Evolutionary conservation across 2,888 invertebrate genomes (phyloP), one percentile per base, ranked within the genome.

Genomic region (Clitarchus hookeri): DNA sequence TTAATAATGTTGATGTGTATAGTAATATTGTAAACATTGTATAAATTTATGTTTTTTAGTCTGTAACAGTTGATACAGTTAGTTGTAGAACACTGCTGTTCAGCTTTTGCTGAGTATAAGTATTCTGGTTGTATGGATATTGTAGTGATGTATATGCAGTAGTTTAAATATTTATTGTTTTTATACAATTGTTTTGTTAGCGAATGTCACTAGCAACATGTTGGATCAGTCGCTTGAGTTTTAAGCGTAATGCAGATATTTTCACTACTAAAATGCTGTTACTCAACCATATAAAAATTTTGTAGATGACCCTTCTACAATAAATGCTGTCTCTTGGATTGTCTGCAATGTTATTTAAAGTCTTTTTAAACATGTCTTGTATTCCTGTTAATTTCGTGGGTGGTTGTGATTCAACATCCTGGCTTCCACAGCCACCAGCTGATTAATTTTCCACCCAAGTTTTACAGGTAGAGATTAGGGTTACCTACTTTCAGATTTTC

Each of bases 121-220:
- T n/a, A n/a, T n/a, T 65, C 65, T 65, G 65, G 65, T 11, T 65
- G 65, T 65, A n/a, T 9, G 65, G 65, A n/a, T 65, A 65, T 65
- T 65, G 8, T 65, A 65, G n/a, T 65, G 65, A n/a, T 65, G 65
- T 65, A 65, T 23, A 65, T 65, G 65, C 8, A 65, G n/a, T n/a
- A 65, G 65, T 65, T 65, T 1, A 65, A 65, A 65, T 65, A 65
- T 65, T 65, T 65, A 65, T 65, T 65, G 65, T 65, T 65, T 65
- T 65, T 65, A 23, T 65, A 65, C 65, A 65, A 19, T 65, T 65
- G 6, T 65, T 65, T 65, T 48, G 48, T 8, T 48, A 48, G 48
- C 48, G 48, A 48, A 16, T 13, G 11, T 48, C 19, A 65, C 23
- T 65, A 65, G 65, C 65, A 65, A 65, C n/a, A n/a, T 65, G 23